Conservation (phyloP, 1,140 invertebrate species). For the Catajapyx aquilonaris region DNA sequence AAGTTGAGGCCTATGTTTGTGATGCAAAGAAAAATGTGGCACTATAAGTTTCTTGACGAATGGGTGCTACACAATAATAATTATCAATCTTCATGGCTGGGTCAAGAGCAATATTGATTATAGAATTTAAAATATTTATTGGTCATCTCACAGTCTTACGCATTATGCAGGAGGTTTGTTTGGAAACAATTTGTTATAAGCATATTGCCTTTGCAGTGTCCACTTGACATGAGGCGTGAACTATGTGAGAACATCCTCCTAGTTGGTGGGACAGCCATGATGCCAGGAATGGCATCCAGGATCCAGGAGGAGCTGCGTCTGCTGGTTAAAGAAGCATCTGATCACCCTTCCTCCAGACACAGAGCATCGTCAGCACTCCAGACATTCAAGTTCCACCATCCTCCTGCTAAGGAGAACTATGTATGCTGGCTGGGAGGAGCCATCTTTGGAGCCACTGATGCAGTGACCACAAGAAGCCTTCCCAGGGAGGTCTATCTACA, state of each 20-base stretch:
- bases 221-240: constrained; percentile 44
- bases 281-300: constrained; percentile 52
- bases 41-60: constrained; percentile 4
- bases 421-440: constrained; percentile 69
- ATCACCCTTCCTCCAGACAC: constrained; percentile 36
- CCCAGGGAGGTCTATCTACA: constrained; percentile 52
- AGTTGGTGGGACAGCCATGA: constrained; percentile 62
- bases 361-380: constrained; percentile 35
- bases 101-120: no score
- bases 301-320: constrained; percentile 48
- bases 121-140: no score
- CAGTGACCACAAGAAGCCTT: constrained; percentile 43
- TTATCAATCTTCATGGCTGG: no score
- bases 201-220: constrained; percentile 40
- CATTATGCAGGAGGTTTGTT: no score
- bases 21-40: not conserved
- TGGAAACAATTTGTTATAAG: no score
- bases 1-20: not conserved
- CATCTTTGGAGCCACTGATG: constrained; percentile 63
- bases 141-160: no score
- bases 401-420: constrained; percentile 64
- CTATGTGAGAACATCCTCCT: constrained; percentile 65
- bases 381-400: constrained; percentile 51
- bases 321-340: no score
- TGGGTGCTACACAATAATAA: no score